phyloP scores from a whole-genome alignment of 2,113 vertebrate species.

The Rhadina sibilatrix region DNA sequence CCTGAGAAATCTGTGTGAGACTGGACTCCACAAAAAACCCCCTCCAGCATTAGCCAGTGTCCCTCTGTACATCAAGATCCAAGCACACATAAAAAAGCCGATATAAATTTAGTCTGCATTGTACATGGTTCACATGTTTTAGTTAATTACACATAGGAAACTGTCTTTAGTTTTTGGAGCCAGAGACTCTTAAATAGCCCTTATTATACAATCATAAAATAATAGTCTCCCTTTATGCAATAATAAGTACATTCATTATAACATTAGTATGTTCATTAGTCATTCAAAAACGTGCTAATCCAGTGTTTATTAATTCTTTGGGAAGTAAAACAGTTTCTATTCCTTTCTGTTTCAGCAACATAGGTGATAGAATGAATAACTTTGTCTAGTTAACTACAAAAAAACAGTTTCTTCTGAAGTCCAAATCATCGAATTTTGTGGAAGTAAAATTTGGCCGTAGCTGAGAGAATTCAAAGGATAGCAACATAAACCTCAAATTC shows the following conservation, averaged over 20 bases:
- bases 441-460: neutral
- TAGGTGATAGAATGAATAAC: neutral
- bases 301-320: neutral
- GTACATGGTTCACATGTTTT: neutral
- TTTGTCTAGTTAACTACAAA: neutral
- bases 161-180: neutral
- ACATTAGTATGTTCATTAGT: neutral
- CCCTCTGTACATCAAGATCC: neutral
- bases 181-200: neutral
- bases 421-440: neutral
- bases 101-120: neutral
- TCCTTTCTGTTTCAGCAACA: neutral
- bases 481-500: neutral
- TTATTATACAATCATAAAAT: neutral
- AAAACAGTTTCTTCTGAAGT: neutral
- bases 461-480: neutral
- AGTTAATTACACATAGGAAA: neutral
- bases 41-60: neutral
- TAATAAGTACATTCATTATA: neutral
- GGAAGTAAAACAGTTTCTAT: neutral
- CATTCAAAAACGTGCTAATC: neutral
- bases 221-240: neutral
- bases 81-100: neutral
- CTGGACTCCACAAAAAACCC: neutral
- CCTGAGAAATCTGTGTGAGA: neutral